phyloP scores from a whole-genome alignment of 2,888 invertebrate species.

The Dryobota labecula region DNA sequence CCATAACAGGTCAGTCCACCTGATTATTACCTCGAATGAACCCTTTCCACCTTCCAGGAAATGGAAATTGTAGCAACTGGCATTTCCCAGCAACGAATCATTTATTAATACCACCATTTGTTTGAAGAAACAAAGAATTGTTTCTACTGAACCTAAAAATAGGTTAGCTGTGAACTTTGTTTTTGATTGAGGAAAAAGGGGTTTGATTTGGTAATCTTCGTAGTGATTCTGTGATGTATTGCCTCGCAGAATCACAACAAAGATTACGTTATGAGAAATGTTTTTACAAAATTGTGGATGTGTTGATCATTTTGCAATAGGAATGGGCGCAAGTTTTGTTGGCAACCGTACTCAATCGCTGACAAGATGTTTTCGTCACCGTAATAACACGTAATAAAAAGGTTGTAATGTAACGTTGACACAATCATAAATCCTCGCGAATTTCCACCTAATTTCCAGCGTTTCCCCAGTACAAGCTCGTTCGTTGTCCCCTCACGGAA shows the following conservation, averaged over 20 bases:
- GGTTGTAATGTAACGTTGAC: conserved; percentile 23
- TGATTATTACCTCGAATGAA: conserved; percentile 37
- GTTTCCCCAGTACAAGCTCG: conserved; percentile 47
- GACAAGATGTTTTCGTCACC: conserved; percentile 1
- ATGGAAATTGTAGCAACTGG: conserved; percentile 18
- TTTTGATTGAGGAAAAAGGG: conserved; percentile 5
- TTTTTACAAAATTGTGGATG: neutral
- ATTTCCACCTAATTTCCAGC: conserved; percentile 39
- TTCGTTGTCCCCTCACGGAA: conserved; percentile 64
- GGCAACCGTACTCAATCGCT: conserved; percentile 15
- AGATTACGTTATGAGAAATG: neutral
- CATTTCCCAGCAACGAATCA: conserved; percentile 26
- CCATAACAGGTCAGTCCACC: conserved; percentile 51
- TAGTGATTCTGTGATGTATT: neutral
- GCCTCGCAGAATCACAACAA: too few species aligned
- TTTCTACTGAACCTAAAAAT: conserved; percentile 22
- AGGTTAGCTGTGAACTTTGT: neutral
- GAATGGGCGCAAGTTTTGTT: neutral
- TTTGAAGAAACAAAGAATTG: conserved; percentile 22
- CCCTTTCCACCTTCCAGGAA: conserved; percentile 42
- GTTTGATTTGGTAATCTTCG: neutral
- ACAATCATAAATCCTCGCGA: conserved; percentile 26
- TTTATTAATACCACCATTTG: conserved; percentile 11
- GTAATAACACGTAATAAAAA: conserved; percentile 29
- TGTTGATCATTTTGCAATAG: neutral